Base-by-base conservation (phyloP, 2,888 invertebrate species). In the Lutraria lutraria region DNA sequence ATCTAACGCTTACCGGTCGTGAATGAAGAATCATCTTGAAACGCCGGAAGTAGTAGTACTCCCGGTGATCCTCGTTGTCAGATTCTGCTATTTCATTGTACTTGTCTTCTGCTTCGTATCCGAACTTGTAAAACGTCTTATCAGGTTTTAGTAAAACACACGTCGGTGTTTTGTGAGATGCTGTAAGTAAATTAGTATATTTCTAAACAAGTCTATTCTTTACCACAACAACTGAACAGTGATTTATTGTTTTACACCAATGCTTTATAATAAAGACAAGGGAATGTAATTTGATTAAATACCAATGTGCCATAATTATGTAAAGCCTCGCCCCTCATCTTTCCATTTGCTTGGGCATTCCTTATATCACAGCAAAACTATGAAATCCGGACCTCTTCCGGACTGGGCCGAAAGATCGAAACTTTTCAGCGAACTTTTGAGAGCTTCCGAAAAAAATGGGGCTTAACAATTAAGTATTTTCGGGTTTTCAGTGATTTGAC, bases 1-100 rank as follows among this genome's bases (percentile, higher is more conserved):
- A n/a, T 43, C 21, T n/a, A 10, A 34, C 52, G 43, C 68, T 63
- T 56, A 89, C 89, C 68, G 56, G 63, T 53, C 72, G 34, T 29
- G 87, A 63, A 34, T 90, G 89, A 29, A 91, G 88, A 25, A 89
- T 60, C 89, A 91, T 91, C 56, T 91, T 91, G 80, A 91, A 91
- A 53, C 91, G 86, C 13, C 89, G 80, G 81, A 91, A 91, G 87
- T 81, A 90, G 56, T 91, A 91, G 79, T 87, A 89, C 10, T 81
- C 3, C 53, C 63, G 80, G 63, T 89, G 88, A n/a, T 88, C 63
- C 43, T 60, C 63, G 25, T 31, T n/a, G 12, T 80, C 82, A n/a
- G 86, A 81, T 13, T 81, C 86, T 10, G 91, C 91, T 16, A 91
- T 68, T 15, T 88, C 89, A 52, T 88, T 87, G 84, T 91, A 91